Evolutionary conservation across 2,888 invertebrate species (phyloP).

Genomic region (Aphidius colemani): DNA sequence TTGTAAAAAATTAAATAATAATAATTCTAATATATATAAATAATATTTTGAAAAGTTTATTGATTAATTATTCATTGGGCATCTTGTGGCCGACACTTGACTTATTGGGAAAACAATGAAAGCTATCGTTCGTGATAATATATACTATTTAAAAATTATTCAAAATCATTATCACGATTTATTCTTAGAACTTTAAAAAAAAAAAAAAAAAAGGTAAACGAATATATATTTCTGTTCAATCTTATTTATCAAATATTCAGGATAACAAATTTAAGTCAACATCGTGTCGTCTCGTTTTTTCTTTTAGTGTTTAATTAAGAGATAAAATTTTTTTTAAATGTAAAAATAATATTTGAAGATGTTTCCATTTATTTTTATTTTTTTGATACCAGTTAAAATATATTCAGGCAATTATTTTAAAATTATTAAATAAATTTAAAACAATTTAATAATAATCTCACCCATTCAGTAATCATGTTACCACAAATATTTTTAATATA

Average conservation of each 20-base stretch:
- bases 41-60: constrained; percentile 27
- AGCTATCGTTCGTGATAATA: constrained; percentile 17
- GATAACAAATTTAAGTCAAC: too few species aligned
- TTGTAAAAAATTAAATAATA: constrained; percentile 13
- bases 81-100: constrained; percentile 32
- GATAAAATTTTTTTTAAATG: background rate
- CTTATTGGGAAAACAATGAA: constrained; percentile 45
- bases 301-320: background rate
- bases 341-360: constrained; percentile 1
- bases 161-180: background rate
- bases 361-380: too few species aligned
- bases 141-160: constrained; percentile 18
- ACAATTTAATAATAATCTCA: constrained; percentile 38
- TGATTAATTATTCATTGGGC: constrained; percentile 40
- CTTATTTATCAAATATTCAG: too few species aligned
- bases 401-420: background rate
- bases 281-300: too few species aligned
- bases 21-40: constrained; percentile 9
- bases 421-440: background rate
- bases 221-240: too few species aligned
- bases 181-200: background rate
- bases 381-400: too few species aligned
- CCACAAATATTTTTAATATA: constrained; percentile 21
- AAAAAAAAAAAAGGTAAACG: too few species aligned
- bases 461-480: constrained; percentile 56